Conservation (phyloP, 2,888 invertebrate species). For the Phalangium opilio region DNA sequence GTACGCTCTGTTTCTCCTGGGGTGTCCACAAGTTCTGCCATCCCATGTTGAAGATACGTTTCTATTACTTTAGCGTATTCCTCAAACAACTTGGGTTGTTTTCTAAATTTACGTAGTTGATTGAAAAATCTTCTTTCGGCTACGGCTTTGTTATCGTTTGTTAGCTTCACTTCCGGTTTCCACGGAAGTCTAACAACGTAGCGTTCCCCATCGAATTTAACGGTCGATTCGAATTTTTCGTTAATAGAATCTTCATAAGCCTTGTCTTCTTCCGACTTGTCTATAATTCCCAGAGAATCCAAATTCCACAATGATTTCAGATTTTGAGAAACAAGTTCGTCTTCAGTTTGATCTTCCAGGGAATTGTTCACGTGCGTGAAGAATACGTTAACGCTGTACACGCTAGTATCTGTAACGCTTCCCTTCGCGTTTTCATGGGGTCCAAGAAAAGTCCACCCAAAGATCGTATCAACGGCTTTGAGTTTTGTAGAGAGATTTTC, state of each 20-base stretch:
- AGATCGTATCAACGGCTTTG: background rate
- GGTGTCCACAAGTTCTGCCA: too few relatives aligned
- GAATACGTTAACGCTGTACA: too few relatives aligned
- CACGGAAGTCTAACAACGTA: too few relatives aligned
- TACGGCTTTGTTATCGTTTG: background rate
- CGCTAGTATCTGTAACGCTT: background rate
- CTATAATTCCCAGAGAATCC: background rate
- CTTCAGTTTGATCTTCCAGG: too few relatives aligned
- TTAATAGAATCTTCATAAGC: too few relatives aligned
- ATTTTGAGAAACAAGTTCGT: too few relatives aligned
- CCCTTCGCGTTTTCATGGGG: background rate
- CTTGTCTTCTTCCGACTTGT: too few relatives aligned
- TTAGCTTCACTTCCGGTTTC: too few relatives aligned
- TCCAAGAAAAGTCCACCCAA: background rate
- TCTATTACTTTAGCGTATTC: background rate
- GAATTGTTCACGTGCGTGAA: too few relatives aligned
- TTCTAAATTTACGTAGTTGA: constrained; percentile 1
- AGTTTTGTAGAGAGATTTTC: background rate
- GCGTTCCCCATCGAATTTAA: too few relatives aligned
- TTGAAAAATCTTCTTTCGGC: background rate
- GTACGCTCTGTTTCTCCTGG: background rate
- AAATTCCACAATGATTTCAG: constrained; percentile 1
- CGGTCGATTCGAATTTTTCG: too few relatives aligned
- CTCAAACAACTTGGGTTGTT: background rate
- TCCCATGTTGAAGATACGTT: too few relatives aligned